Conservation (phyloP, 92 coral and sea anemone genomes). For the Hydrozoanthus gracilis region DNA sequence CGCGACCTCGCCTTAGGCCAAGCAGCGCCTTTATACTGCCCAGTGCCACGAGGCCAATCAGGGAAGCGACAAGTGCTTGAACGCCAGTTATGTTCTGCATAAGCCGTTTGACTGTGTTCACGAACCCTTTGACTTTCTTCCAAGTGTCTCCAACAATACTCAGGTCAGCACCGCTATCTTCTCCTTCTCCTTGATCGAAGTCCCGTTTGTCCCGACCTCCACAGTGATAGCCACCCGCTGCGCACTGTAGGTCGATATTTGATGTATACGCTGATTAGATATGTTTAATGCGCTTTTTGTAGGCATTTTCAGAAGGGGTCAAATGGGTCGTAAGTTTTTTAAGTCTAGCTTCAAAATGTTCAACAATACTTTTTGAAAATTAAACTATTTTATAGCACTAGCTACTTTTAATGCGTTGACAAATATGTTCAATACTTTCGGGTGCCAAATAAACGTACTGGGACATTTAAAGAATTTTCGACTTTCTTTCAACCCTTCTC, state of each 20-base stretch:
- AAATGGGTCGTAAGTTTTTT: too few species aligned
- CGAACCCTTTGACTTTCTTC: slow-evolving; percentile 67
- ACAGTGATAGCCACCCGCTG: slow-evolving; percentile 79
- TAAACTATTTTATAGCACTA: too few species aligned
- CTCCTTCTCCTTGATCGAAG: slow-evolving; percentile 70
- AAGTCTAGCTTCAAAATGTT: too few species aligned
- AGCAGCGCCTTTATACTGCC: slow-evolving; percentile 77
- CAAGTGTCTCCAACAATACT: slow-evolving; percentile 70
- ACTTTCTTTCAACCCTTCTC: too few species aligned
- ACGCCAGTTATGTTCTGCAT: slow-evolving; percentile 55
- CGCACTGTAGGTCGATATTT: slow-evolving; percentile 54
- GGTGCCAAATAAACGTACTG: too few species aligned
- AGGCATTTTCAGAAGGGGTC: too few species aligned
- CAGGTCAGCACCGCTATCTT: slow-evolving; percentile 75
- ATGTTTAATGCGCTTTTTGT: too few species aligned
- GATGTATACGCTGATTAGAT: too few species aligned
- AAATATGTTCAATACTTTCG: too few species aligned
- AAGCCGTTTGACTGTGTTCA: slow-evolving; percentile 56
- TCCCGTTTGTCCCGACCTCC: slow-evolving; percentile 80
- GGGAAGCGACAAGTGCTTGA: slow-evolving; percentile 56
- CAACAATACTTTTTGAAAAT: too few species aligned
- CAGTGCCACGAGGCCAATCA: slow-evolving; percentile 62
- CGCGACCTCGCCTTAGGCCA: slow-evolving; percentile 62
- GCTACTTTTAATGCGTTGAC: too few species aligned
- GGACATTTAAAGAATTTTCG: too few species aligned